A percentile compares a stretch with the other conserved stretches of the same genome.
phyloP scores from a whole-genome alignment of 2,888 invertebrate species.

The Sarcophaga variegata region DNA sequence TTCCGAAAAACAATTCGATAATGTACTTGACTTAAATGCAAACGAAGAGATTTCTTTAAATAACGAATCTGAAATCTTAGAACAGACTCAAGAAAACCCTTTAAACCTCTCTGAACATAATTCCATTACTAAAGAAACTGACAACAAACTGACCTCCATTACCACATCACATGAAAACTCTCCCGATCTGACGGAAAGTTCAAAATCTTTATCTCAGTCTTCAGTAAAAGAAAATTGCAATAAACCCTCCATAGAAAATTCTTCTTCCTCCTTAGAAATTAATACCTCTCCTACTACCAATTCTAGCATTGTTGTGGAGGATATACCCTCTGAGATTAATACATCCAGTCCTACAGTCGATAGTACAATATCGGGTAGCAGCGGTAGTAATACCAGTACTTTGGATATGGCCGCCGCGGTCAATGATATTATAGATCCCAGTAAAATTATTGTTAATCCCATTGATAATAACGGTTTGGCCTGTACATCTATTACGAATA shows the following conservation, averaged over 20 bases:
- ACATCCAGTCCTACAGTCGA: slow-evolving; percentile 69
- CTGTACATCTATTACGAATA: slow-evolving; percentile 86
- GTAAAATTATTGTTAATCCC: slow-evolving; percentile 75
- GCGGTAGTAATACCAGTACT: slow-evolving; percentile 71
- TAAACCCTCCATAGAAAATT: background rate
- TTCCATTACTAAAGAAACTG: background rate
- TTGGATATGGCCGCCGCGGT: slow-evolving; percentile 47
- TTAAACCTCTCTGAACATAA: background rate
- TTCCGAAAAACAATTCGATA: background rate
- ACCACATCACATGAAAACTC: background rate
- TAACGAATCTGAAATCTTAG: too few relatives aligned
- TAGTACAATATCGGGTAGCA: slow-evolving; percentile 73
- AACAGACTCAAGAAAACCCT: background rate
- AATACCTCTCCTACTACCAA: slow-evolving; percentile 64
- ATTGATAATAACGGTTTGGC: slow-evolving; percentile 84
- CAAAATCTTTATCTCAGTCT: slow-evolving; percentile 30
- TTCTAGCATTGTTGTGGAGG: slow-evolving; percentile 77
- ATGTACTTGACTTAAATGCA: background rate
- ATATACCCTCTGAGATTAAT: slow-evolving; percentile 73
- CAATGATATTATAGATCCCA: slow-evolving; percentile 56
- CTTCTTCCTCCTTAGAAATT: slow-evolving; percentile 5
- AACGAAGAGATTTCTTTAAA: background rate
- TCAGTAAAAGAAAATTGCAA: slow-evolving; percentile 38
- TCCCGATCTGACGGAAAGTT: slow-evolving; percentile 8
- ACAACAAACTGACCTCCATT: background rate